Evolutionary conservation across 2,797 vertebrate genomes (phyloP), one percentile per base, ranked within the genome.

Genomic region (Mormyrops boulengeri): DNA sequence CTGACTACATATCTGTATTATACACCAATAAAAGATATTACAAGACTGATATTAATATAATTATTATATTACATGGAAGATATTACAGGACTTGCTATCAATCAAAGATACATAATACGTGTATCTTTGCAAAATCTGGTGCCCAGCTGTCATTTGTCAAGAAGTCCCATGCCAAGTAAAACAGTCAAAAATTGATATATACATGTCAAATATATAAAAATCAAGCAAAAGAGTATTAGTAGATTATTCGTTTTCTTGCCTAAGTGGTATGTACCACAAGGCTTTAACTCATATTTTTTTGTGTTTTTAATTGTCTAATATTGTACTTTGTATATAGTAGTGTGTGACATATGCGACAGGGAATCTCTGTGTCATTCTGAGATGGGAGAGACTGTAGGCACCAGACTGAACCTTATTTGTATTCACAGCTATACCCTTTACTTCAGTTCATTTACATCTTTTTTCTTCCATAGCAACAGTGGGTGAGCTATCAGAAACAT

Each of bases 381-480:
- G 88, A 91, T 92, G 89, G 91, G 91, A 87, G 92, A 93, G 93
- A 94, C 94, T 93, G 93, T 90, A 94, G 93, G 94, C 94, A 89
- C 92, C 92, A 92, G 92, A 95, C 95, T 92, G 92, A 94, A 90
- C 92, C 94, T 97, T 96, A 97, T 98, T 97, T 97, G 96, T 97
- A 98, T 97, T 98, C 97, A 95, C 94, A 96, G 94, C 94, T 95
- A 97, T 92, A 92, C 94, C 97, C 96, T 96, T 97, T 96, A 95
- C 95, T 96, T 95, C 95, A 97, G 96, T 96, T 97, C 95, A 97
- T 97, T 97, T 98, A 97, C 95, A 98, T 97, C 95, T 94, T 95
- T 93, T 93, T 95, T 95, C 96, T 96, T 97, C 96, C 96, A 97
- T 97, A 96, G 94, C 96, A 96, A 96, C 96, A 97, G 97, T 94